Evolutionary conservation across 2,113 vertebrate species (phyloP).

Genomic region (Tetraodon nigroviridis): DNA sequence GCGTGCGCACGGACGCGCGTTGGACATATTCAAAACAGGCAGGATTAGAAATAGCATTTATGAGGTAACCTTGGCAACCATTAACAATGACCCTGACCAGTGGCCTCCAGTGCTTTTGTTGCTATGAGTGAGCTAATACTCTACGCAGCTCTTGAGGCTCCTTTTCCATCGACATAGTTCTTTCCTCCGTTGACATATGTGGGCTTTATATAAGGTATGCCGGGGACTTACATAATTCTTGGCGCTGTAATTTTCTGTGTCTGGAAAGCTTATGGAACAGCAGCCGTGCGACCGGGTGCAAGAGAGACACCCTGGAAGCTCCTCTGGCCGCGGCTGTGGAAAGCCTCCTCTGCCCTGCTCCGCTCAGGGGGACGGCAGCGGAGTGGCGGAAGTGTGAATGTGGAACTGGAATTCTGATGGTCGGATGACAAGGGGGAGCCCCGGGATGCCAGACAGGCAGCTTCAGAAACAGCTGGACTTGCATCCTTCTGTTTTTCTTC

Average conservation of each 20-base stretch:
- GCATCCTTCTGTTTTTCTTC: constrained; percentile 23
- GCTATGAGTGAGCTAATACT: background rate
- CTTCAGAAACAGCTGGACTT: constrained; percentile 33
- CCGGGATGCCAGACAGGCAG: constrained; percentile 16
- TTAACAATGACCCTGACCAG: constrained; percentile 45
- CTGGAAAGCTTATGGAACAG: constrained; percentile 36
- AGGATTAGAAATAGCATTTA: constrained; percentile 53
- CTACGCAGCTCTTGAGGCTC: constrained; percentile 20
- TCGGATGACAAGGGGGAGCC: constrained; percentile 25
- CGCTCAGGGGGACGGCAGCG: constrained; percentile 32
- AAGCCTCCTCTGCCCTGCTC: constrained; percentile 56
- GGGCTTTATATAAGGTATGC: constrained; percentile 40
- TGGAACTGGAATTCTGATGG: constrained; percentile 16
- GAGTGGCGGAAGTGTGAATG: constrained; percentile 17
- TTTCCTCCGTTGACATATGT: constrained; percentile 41
- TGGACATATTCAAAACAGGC: constrained; percentile 56
- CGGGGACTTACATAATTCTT: constrained; percentile 50
- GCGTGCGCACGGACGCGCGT: background rate
- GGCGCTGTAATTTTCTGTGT: constrained; percentile 34
- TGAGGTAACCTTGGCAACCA: constrained; percentile 53
- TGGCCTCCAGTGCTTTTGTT: constrained; percentile 19
- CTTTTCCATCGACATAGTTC: constrained; percentile 35
- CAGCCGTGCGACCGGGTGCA: constrained; percentile 20
- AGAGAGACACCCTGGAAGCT: constrained; percentile 48
- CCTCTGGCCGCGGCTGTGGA: constrained; percentile 60